Conservation (phyloP, 2,888 invertebrate genomes). For the Tipula unca region DNA sequence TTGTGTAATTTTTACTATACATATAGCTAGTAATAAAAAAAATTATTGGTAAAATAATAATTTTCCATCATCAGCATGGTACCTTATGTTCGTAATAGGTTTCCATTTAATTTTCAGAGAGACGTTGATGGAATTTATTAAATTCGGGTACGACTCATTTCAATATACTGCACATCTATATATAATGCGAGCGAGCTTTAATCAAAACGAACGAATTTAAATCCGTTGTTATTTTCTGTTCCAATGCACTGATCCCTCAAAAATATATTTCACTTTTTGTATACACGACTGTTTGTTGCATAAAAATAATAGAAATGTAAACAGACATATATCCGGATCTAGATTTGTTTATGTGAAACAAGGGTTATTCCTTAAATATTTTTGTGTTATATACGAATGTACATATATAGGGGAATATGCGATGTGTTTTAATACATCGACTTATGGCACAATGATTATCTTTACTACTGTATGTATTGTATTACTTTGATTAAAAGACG, state of each 20-base stretch:
- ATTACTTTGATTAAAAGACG: slow-evolving; percentile 2
- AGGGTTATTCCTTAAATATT: not conserved
- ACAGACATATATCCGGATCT: slow-evolving; percentile 27
- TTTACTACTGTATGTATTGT: not conserved
- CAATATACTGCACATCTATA: slow-evolving; percentile 27
- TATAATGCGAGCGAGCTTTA: slow-evolving; percentile 40
- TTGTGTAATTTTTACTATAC: too few relatives aligned
- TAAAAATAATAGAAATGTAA: slow-evolving; percentile 20
- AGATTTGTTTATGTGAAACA: not conserved
- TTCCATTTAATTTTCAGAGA: not conserved
- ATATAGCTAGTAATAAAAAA: too few relatives aligned
- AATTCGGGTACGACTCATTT: not conserved
- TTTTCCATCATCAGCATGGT: not conserved
- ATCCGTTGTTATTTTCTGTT: slow-evolving; percentile 51
- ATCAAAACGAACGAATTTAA: slow-evolving; percentile 33
- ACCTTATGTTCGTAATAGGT: slow-evolving; percentile 14
- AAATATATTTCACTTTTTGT: slow-evolving; percentile 15
- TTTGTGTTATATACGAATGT: not conserved
- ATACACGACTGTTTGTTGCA: not conserved
- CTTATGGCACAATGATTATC: slow-evolving; percentile 36
- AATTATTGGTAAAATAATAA: not conserved
- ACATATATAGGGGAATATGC: not conserved
- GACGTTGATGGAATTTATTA: not conserved
- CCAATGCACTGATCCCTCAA: slow-evolving; percentile 49
- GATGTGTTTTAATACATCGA: slow-evolving; percentile 42